Percentiles rank a stretch among this genome's conserved stretches.
Evolutionary conservation across 2,888 invertebrate genomes (phyloP).

Genomic region (Allophyes oxyacanthae): DNA sequence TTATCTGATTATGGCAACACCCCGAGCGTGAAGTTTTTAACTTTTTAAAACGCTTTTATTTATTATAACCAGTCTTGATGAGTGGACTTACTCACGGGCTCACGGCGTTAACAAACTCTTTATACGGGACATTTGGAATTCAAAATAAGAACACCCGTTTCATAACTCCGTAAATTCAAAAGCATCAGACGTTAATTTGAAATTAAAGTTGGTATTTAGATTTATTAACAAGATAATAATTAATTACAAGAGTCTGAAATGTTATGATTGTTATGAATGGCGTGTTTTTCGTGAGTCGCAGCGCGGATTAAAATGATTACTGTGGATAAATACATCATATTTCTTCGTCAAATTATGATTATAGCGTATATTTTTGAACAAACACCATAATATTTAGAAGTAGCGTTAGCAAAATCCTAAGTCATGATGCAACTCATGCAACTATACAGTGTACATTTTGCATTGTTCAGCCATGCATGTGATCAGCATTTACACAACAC

Average conservation of each 20-base stretch:
- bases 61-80: constrained; percentile 19
- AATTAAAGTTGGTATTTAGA: not conserved
- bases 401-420: no score
- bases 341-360: no score
- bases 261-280: not conserved
- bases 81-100: constrained; percentile 7
- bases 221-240: not conserved
- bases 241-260: not conserved
- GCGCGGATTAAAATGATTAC: no score
- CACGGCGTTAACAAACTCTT: constrained; percentile 13
- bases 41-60: constrained; percentile 18
- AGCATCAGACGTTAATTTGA: constrained; percentile 7
- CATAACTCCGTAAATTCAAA: constrained; percentile 4
- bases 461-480: no score
- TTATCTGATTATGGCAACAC: constrained; percentile 58
- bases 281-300: constrained; percentile 1
- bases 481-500: no score
- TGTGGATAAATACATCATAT: no score
- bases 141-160: constrained; percentile 9
- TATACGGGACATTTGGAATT: constrained; percentile 14
- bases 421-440: no score
- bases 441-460: no score
- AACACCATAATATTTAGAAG: no score
- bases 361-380: not conserved
- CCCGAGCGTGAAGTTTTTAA: constrained; percentile 62